These are phyloP conservation scores for Vanessa cardui DNA, from an alignment of 2,888 invertebrate genomes.

Conservation along the genomic window DNA sequence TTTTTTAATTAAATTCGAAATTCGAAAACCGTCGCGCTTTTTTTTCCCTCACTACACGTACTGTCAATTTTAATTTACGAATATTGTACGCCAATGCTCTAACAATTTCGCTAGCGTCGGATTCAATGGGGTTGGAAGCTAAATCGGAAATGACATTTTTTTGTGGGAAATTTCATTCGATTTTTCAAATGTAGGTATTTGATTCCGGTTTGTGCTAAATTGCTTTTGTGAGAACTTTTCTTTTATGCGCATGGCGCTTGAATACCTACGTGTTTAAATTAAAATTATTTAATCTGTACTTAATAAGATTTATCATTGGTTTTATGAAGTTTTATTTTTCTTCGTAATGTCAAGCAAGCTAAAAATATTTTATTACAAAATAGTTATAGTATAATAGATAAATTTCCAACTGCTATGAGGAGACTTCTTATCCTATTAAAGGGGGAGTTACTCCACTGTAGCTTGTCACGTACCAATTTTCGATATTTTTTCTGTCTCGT, in stretches of 20 bases:
- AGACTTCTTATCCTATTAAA: too few relatives aligned
- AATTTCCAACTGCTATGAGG: too few relatives aligned
- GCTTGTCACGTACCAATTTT: too few relatives aligned
- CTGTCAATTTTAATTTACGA: slow-evolving; percentile 37
- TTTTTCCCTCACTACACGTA: slow-evolving; percentile 19
- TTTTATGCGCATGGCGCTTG: not conserved
- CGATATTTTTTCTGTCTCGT: too few relatives aligned
- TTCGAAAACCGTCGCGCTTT: slow-evolving; percentile 11
- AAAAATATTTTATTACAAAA: too few relatives aligned
- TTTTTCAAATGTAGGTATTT: slow-evolving; percentile 8
- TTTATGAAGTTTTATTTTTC: not conserved
- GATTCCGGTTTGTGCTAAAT: slow-evolving; percentile 10
- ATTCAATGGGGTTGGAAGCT: slow-evolving; percentile 30
- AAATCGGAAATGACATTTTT: slow-evolving; percentile 32
- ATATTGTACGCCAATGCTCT: slow-evolving; percentile 35
- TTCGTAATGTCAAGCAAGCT: not conserved
- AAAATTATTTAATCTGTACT: not conserved
- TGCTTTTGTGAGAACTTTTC: not conserved
- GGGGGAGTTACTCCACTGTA: too few relatives aligned
- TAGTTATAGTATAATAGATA: too few relatives aligned
- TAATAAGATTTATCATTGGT: not conserved
- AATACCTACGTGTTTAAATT: not conserved
- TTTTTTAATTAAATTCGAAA: slow-evolving; percentile 10
- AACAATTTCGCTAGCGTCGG: slow-evolving; percentile 31
- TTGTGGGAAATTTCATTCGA: slow-evolving; percentile 13